phyloP scores from a whole-genome alignment of 2,888 invertebrate genomes.

The Eilema caniola region DNA sequence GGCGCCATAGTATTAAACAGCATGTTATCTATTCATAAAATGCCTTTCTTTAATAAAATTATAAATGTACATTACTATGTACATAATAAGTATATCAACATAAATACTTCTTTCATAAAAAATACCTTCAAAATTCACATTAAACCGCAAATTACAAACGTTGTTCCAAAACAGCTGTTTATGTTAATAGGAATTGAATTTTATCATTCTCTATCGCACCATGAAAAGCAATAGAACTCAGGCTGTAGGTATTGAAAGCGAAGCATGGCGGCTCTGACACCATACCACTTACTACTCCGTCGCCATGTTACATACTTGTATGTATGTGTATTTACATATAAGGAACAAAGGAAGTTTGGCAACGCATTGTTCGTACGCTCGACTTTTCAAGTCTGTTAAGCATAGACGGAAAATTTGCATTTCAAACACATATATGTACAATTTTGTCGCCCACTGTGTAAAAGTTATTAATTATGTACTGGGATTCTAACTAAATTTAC shows the following conservation, averaged over 20 bases:
- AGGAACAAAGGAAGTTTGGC: conserved; percentile 84
- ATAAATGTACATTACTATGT: not conserved
- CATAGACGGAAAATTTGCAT: conserved; percentile 75
- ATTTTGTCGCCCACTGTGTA: conserved; percentile 63
- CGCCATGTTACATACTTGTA: conserved; percentile 59
- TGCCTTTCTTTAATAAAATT: not conserved
- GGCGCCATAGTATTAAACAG: not conserved
- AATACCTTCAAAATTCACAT: conserved; percentile 48
- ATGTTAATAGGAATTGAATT: conserved; percentile 16
- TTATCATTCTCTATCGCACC: conserved; percentile 6
- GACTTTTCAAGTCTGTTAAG: conserved; percentile 65
- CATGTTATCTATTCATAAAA: not conserved
- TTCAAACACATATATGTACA: conserved; percentile 63
- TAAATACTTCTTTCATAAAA: conserved; percentile 7
- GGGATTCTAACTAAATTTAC: not conserved
- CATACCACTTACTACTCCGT: conserved; percentile 53
- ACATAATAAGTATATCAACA: not conserved
- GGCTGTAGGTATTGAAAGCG: conserved; percentile 24
- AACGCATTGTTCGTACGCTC: conserved; percentile 75
- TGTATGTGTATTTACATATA: conserved; percentile 59
- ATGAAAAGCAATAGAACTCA: not conserved
- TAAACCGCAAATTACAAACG: conserved; percentile 30
- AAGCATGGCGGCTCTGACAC: conserved; percentile 43
- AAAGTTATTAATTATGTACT: conserved; percentile 29
- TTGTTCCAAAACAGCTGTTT: conserved; percentile 37